Base-by-base conservation (phyloP, 1,140 invertebrate genomes). In the Galleria mellonella region DNA sequence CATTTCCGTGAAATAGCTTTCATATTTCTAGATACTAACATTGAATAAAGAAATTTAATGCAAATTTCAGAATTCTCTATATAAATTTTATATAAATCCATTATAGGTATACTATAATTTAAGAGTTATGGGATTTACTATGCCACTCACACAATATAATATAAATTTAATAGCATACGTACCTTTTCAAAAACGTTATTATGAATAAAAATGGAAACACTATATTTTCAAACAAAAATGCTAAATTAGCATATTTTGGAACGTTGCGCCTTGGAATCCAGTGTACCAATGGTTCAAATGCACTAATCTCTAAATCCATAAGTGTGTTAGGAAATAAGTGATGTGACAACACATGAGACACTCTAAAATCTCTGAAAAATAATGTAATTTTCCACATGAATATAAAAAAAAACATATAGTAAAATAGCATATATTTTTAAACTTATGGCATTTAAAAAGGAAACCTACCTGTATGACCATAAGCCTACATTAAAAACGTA, bases 321-420 rank as follows among this genome's bases (percentile, higher is more conserved):
- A 92, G 72, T 0, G 93, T 94, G 62, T 96, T 96, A 0, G 94
- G 88, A 62, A 91, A 95, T 9, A 93, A 72, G 68, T 96, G 94
- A 73, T 96, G 94, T 17, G 93, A 94, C 9, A 96, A 53, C 0
- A 86, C 90, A 62, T 96, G 94, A 0, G 89, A 91, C 28, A 96
- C 90, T 55, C 94, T 86, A 90, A 93, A 96, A 44, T 94, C 90
- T 43, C 90, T 90, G 61, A 63, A 89, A 87, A 55, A n/a, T n/a
- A 36, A 55, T 9, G 8, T 31, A 55, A 23, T 23, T 36, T 53
- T 9, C 2, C 8, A 45, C 36, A 41, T 33, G 1, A 31, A 14
- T 31, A 32, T 3, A 10, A 31, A 42, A 13, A 17, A 29, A 29
- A 11, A 30, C 17, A 31, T 15, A 43, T 32, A 31, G 13, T 32